Conservation (phyloP, 1,140 invertebrate genomes). For the Aphaenogaster ashmeadi region DNA sequence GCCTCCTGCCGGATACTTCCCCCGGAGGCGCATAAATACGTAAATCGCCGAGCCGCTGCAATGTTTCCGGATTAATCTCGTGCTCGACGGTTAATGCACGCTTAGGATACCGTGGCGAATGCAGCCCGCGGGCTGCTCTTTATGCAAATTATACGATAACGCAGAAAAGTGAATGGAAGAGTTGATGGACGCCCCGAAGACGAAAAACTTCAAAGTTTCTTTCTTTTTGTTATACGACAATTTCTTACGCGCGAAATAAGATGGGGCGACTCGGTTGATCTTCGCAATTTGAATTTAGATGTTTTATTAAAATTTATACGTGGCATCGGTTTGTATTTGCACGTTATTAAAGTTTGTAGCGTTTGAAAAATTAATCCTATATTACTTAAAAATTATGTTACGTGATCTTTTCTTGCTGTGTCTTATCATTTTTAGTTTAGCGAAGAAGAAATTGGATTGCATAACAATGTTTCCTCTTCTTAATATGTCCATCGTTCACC, state of each 20-base stretch:
- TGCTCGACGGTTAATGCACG: slow-evolving; percentile 27
- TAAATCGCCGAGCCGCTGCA: slow-evolving; percentile 50
- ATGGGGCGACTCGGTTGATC: not conserved
- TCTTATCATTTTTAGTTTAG: not conserved
- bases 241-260: not conserved
- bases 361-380: not conserved
- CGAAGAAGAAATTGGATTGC: slow-evolving; percentile 13
- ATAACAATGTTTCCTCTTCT: not conserved
- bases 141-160: slow-evolving; percentile 43
- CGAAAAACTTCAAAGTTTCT: not conserved
- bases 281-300: not conserved
- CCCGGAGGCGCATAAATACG: slow-evolving; percentile 52
- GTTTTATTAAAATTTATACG: not conserved
- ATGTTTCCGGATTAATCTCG: slow-evolving; percentile 51
- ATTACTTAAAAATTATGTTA: not conserved
- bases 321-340: not conserved
- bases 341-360: not conserved
- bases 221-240: not conserved
- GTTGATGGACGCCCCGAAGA: slow-evolving; percentile 11
- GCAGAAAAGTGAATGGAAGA: slow-evolving; percentile 25
- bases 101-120: slow-evolving; percentile 41
- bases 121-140: slow-evolving; percentile 29
- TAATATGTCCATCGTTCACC: not conserved
- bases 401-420: too few relatives aligned
- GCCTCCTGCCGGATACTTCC: slow-evolving; percentile 40